These are phyloP conservation scores for Linnaemya tessellans DNA, from an alignment of 2,888 invertebrate genomes.

Conservation along the genomic window DNA sequence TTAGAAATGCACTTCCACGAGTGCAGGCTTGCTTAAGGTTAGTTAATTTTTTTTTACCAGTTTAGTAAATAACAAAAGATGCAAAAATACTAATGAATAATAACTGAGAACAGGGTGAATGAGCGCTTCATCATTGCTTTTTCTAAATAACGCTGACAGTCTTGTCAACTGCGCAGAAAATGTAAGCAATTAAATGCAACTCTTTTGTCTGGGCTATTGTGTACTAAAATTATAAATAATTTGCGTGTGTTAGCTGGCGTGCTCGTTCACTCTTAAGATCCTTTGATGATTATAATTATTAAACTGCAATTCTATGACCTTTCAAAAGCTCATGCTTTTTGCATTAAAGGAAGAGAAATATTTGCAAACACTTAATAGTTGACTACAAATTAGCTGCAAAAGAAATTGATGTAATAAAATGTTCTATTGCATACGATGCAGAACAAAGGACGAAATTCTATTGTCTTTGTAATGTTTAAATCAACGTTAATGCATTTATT, in stretches of 20 bases:
- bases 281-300: conserved; percentile 13
- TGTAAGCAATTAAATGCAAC: conserved; percentile 40
- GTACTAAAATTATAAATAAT: conserved; percentile 14
- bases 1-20: neutral
- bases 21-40: conserved; percentile 32
- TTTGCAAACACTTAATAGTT: conserved; percentile 28
- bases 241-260: neutral
- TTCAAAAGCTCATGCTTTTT: conserved; percentile 1
- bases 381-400: neutral
- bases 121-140: conserved; percentile 15
- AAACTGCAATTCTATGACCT: neutral
- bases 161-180: conserved; percentile 38
- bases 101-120: conserved; percentile 10
- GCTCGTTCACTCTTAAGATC: neutral
- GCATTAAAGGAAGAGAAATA: conserved; percentile 3
- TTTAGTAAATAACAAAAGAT: conserved; percentile 23
- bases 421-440: neutral
- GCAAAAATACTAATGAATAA: conserved; percentile 22
- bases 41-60: conserved; percentile 20
- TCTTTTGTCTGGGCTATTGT: conserved; percentile 20
- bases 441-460: no score
- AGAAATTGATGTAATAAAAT: neutral
- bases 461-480: no score
- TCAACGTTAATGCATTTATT: no score
- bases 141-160: conserved; percentile 20